phyloP scores from a whole-genome alignment of 2,113 vertebrate genomes.

The Cryptoleucopteryx plumbea region DNA sequence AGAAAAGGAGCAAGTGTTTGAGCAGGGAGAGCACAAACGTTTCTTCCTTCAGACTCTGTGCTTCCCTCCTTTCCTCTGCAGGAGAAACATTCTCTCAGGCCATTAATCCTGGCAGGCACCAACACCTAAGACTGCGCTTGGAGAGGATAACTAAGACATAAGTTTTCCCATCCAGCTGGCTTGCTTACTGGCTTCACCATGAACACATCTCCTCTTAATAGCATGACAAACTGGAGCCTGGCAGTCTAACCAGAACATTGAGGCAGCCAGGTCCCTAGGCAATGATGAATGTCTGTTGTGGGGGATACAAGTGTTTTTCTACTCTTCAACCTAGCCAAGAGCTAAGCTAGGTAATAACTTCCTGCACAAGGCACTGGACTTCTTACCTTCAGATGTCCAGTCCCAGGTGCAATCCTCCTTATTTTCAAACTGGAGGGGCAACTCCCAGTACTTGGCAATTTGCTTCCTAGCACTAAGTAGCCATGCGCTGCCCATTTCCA shows the following conservation, averaged over 20 bases:
- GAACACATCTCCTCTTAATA: not conserved
- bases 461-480: not conserved
- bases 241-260: not conserved
- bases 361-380: not conserved
- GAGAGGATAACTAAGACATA: not conserved
- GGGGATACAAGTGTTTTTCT: not conserved
- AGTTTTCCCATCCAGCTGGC: not conserved
- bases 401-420: not conserved
- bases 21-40: not conserved
- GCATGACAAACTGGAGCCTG: not conserved
- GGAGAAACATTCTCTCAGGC: fast-evolving
- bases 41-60: not conserved
- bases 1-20: not conserved
- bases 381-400: not conserved
- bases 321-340: not conserved
- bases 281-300: not conserved
- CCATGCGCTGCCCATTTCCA: not conserved
- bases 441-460: not conserved
- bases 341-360: not conserved
- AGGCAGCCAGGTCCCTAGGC: not conserved
- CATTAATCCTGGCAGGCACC: not conserved
- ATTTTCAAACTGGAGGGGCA: not conserved
- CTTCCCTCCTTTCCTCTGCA: not conserved
- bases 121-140: not conserved
- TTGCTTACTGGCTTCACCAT: not conserved